These are phyloP conservation scores for Menidia beryllina DNA, from an alignment of 2,113 vertebrate species.

Conservation along the genomic window DNA sequence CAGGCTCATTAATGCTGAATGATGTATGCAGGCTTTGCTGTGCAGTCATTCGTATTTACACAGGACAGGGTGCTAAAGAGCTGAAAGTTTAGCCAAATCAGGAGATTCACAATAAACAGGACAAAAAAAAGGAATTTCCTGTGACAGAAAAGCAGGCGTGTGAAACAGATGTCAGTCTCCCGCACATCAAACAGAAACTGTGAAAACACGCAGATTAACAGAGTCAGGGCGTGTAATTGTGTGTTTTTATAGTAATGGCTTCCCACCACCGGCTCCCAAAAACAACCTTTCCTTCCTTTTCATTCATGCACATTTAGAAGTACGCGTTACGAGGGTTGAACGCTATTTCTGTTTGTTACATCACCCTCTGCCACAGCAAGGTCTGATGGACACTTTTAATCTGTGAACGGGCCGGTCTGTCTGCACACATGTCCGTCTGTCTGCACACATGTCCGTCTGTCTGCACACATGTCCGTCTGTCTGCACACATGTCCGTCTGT, in stretches of 20 bases:
- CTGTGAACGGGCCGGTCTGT: conserved; percentile 48
- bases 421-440: conserved; percentile 14
- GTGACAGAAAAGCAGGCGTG: background rate
- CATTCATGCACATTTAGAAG: conserved; percentile 18
- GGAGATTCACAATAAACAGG: too few relatives aligned
- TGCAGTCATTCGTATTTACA: too few relatives aligned
- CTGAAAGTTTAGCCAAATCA: too few relatives aligned
- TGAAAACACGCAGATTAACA: background rate
- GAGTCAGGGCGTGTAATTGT: background rate
- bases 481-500: conserved; percentile 14
- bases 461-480: conserved; percentile 46
- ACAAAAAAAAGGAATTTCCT: too few relatives aligned
- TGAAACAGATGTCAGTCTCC: conserved; percentile 8
- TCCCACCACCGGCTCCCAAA: background rate
- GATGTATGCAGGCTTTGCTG: background rate
- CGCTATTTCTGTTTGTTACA: conserved; percentile 62
- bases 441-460: conserved; percentile 7
- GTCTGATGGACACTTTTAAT: conserved; percentile 50
- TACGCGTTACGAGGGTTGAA: conserved; percentile 31
- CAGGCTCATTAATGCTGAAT: background rate
- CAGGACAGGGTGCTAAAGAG: background rate
- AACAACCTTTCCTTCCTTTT: conserved; percentile 1
- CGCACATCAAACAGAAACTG: conserved; percentile 7
- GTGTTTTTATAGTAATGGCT: background rate
- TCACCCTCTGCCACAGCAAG: conserved; percentile 52